Conservation (phyloP, 2,113 vertebrate species). For the Mastomys coucha region DNA sequence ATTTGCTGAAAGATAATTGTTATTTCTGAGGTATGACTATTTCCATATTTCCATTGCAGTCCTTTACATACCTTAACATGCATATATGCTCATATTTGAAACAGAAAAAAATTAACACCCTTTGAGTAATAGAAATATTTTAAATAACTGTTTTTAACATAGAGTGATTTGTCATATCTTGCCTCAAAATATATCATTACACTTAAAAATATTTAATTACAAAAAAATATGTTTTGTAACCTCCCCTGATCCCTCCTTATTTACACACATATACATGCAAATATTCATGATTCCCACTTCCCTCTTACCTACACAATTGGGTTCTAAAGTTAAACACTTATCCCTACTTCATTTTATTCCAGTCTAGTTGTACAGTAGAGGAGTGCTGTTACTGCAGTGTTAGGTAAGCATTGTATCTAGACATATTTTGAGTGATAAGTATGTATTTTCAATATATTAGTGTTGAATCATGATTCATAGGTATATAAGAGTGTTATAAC, state of each 20-base stretch:
- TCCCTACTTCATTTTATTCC: neutral
- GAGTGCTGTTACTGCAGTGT: neutral
- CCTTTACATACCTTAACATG: neutral
- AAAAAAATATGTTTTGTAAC: neutral
- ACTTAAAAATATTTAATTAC: neutral
- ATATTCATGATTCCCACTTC: neutral
- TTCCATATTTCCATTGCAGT: fast-evolving
- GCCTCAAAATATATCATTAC: neutral
- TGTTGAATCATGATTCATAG: neutral
- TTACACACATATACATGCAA: neutral
- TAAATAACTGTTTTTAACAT: neutral
- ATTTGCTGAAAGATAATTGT: neutral
- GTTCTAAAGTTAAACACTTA: neutral
- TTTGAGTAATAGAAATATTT: neutral
- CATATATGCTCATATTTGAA: neutral
- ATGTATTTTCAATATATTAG: neutral
- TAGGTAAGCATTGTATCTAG: neutral
- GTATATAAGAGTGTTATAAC: neutral
- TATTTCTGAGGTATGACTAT: neutral
- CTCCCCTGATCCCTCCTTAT: neutral
- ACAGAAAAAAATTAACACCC: neutral
- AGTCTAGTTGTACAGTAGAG: neutral
- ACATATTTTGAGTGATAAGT: neutral
- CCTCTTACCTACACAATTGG: neutral
- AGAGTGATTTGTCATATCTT: neutral